Evolutionary conservation across 2,797 vertebrate species (phyloP), one percentile per base, ranked within the genome.

Genomic region (Parotocinclus haroldoi): DNA sequence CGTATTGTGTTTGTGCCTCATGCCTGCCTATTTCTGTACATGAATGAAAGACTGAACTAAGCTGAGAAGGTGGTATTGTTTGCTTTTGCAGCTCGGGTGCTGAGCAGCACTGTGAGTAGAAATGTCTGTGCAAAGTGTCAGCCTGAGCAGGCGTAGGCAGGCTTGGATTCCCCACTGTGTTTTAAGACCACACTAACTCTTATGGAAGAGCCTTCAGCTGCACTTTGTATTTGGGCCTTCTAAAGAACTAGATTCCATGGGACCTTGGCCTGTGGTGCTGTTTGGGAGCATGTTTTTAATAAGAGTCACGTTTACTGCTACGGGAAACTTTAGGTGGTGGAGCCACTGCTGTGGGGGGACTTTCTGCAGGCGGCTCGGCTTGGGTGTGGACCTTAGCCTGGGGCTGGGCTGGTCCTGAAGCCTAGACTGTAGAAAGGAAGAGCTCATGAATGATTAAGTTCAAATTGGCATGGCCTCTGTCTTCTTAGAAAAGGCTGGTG

Each of bases 21-120:
- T 19, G 58, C 64, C 52, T 45, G n/a, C 81, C 75, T 84, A 79
- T 83, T 85, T 83, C 78, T 81, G 82, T 80, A 80, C 80, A 82
- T 86, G 82, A 83, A 83, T 83, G 80, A 79, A 86, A 77, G 73
- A 52, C 63, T 19, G 60, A 79, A 77, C 78, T 84, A 78, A 68
- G 13, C 69, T 46, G 80, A 79, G 85, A 86, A 67, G 78, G 74
- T 73, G 67, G 71, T 67, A 75, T 79, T 85, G 85, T 89, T 88
- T 89, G 86, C 85, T 77, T 88, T 85, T 70, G 57, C 62, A 63
- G 71, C 54, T 61, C 51, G 51, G 65, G 68, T 56, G 65, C 73
- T 74, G 68, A 69, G 62, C 66, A 68, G 66, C 13, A 54, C 63
- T 75, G 60, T 49, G 49, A 67, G 63, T 63, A 55, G 61, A 55